Conservation (phyloP, 2,888 invertebrate genomes). For the Agrochola macilenta region DNA sequence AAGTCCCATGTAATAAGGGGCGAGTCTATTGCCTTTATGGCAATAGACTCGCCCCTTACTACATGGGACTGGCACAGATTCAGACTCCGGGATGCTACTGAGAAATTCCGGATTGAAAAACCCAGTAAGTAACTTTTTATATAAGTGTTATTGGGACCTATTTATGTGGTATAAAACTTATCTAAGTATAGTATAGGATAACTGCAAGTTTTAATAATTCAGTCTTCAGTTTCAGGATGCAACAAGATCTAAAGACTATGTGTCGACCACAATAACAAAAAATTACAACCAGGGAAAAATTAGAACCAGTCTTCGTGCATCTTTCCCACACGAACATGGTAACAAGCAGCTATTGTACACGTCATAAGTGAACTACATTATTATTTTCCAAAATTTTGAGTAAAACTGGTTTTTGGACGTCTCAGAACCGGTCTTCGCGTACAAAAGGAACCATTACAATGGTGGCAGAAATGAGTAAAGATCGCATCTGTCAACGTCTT, state of each 20-base stretch:
- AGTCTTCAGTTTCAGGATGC: too few relatives aligned
- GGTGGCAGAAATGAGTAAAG: conserved; percentile 46
- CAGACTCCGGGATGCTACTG: too few relatives aligned
- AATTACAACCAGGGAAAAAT: neutral
- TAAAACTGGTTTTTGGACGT: conserved; percentile 41
- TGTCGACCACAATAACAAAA: conserved; percentile 1
- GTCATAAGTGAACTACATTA: conserved; percentile 45
- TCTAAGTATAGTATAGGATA: too few relatives aligned
- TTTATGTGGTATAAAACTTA: too few relatives aligned
- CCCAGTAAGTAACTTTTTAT: too few relatives aligned
- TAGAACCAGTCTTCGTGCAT: neutral
- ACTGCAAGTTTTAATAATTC: too few relatives aligned
- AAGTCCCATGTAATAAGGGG: neutral
- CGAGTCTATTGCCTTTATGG: neutral
- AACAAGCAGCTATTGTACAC: conserved; percentile 43
- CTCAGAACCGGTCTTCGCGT: conserved; percentile 49
- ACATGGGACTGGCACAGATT: neutral
- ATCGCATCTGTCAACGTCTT: conserved; percentile 55
- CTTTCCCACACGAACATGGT: conserved; percentile 46
- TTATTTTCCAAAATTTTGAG: conserved; percentile 51
- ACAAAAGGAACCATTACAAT: conserved; percentile 54
- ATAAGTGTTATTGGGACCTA: too few relatives aligned
- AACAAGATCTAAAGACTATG: neutral
- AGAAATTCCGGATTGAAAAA: too few relatives aligned
- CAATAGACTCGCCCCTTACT: too few relatives aligned